Conservation (phyloP, 2,113 vertebrate species). For the Kryptolebias marmoratus region DNA sequence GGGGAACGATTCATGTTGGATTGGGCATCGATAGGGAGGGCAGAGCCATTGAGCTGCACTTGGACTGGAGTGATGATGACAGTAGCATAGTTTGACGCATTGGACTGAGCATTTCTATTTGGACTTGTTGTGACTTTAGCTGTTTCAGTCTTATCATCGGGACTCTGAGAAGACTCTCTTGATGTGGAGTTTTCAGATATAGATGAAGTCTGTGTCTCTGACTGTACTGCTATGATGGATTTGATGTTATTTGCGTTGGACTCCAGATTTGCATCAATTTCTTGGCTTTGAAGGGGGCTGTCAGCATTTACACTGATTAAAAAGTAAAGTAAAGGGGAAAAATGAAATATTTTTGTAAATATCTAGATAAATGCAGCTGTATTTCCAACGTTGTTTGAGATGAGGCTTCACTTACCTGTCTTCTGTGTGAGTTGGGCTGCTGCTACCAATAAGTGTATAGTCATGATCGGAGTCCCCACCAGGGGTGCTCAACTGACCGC, state of each 20-base stretch:
- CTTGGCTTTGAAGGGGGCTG: constrained; percentile 42
- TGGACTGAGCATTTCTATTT: constrained; percentile 21
- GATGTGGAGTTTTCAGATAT: constrained; percentile 21
- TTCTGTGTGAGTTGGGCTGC: constrained; percentile 81
- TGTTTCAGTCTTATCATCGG: constrained; percentile 6
- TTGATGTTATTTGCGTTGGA: constrained; percentile 29
- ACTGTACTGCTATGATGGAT: constrained; percentile 10
- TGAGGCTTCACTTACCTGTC: constrained; percentile 74
- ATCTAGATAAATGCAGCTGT: neutral
- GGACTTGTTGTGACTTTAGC: constrained; percentile 13
- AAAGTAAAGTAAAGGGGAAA: constrained; percentile 4
- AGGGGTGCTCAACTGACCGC: constrained; percentile 59
- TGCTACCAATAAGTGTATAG: constrained; percentile 81
- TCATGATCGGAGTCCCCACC: constrained; percentile 76
- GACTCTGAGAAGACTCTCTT: constrained; percentile 19
- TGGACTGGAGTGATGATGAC: constrained; percentile 61
- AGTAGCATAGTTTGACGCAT: constrained; percentile 51
- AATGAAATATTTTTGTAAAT: neutral
- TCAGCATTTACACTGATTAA: constrained; percentile 50
- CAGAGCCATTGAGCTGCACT: constrained; percentile 69
- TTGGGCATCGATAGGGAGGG: constrained; percentile 29
- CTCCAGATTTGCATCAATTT: constrained; percentile 32
- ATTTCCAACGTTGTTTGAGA: constrained; percentile 5
- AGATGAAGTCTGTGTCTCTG: constrained; percentile 31
- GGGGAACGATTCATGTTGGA: constrained; percentile 38